phyloP scores from a whole-genome alignment of 2,888 invertebrate genomes.

The Halocaridina rubra region DNA sequence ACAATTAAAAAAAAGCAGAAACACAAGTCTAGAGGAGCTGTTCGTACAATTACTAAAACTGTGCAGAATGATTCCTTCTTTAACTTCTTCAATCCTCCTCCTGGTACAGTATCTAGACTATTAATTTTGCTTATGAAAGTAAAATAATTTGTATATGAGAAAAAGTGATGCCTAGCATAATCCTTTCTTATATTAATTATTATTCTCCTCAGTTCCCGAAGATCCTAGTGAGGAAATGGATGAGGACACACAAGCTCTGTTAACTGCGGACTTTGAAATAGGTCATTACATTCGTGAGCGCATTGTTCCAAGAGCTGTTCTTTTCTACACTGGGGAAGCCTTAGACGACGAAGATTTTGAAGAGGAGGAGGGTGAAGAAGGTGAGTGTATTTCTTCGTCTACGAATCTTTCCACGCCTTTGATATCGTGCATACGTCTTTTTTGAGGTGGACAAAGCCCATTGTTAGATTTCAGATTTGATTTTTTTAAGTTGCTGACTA shows the following conservation, averaged over 20 bases:
- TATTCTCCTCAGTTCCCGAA: conserved; percentile 78
- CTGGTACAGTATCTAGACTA: too few species aligned
- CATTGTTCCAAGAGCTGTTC: conserved; percentile 95
- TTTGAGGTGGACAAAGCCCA: too few species aligned
- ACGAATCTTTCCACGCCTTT: too few species aligned
- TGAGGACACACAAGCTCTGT: conserved; percentile 86
- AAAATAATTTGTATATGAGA: too few species aligned
- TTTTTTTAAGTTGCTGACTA: too few species aligned
- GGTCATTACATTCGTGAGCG: conserved; percentile 98
- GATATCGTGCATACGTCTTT: too few species aligned
- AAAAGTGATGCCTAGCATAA: too few species aligned
- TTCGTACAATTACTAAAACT: conserved; percentile 93
- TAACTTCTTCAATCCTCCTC: conserved; percentile 96
- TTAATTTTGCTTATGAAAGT: too few species aligned
- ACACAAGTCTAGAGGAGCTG: conserved; percentile 93
- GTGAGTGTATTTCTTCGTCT: too few species aligned
- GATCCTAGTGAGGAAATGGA: conserved; percentile 86
- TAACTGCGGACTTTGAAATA: conserved; percentile 97
- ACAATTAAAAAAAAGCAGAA: conserved; percentile 98
- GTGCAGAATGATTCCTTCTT: conserved; percentile 98
- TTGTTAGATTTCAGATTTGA: too few species aligned
- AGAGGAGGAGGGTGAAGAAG: conserved; percentile 65
- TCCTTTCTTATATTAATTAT: too few species aligned
- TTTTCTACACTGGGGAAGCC: conserved; percentile 85
- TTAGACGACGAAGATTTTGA: conserved; percentile 65